Percentiles rank a stretch among this genome's conserved stretches.
Evolutionary conservation across 53 echinoderm and acorn worm genomes (phyloP).

Genomic region (Astropecten irregularis): DNA sequence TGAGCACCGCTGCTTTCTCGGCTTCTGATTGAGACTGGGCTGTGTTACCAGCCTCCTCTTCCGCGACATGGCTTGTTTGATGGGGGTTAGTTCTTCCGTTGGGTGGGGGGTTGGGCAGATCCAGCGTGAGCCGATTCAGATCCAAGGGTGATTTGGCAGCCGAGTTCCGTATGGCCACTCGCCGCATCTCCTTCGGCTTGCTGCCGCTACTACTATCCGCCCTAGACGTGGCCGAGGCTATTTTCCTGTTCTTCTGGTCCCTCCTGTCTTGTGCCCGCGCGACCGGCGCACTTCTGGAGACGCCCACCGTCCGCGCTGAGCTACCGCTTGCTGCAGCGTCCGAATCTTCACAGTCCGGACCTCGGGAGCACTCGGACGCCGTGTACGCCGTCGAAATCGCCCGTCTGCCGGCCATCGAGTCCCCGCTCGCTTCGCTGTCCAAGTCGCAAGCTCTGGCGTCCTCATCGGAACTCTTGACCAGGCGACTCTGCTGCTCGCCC

Average conservation of each 20-base stretch:
- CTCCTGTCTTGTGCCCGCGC: conserved; percentile 10
- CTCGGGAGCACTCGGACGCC: neutral
- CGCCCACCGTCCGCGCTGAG: neutral
- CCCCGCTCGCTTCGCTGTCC: neutral
- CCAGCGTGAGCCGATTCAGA: conserved; percentile 11
- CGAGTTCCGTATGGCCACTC: conserved; percentile 15
- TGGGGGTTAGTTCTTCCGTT: neutral
- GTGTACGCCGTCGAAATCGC: conserved; percentile 36
- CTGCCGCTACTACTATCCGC: neutral
- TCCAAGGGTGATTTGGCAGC: conserved; percentile 24
- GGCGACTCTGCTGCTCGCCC: neutral
- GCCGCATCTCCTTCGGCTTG: neutral
- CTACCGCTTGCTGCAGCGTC: neutral
- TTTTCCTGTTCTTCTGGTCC: conserved; percentile 10
- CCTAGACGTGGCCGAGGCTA: conserved; percentile 19
- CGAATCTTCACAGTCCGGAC: neutral
- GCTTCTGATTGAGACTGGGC: neutral
- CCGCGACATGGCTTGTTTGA: too few relatives aligned
- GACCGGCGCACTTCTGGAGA: conserved; percentile 23
- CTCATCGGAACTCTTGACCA: neutral
- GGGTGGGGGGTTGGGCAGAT: conserved; percentile 32
- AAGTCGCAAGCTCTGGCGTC: neutral
- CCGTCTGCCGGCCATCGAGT: conserved; percentile 5
- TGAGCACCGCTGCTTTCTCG: conserved; percentile 29
- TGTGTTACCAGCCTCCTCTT: neutral